Evolutionary conservation across 2,888 invertebrate species (phyloP).

Genomic region (Drosophila lutescens): DNA sequence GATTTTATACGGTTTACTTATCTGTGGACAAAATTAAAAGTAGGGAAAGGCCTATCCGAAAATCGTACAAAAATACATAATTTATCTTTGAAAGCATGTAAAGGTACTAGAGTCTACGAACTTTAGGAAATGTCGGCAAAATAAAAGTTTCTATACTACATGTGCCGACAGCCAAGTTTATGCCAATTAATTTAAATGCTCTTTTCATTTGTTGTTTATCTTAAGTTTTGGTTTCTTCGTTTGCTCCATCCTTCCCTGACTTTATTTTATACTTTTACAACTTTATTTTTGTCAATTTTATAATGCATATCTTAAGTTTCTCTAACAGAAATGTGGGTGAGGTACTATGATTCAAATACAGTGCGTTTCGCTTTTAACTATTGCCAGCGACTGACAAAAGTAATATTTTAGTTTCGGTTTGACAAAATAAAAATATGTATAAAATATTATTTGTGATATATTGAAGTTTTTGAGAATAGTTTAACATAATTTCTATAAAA

Average conservation of each 20-base stretch:
- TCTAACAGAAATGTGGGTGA: conserved; percentile 19
- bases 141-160: conserved; percentile 6
- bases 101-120: conserved; percentile 8
- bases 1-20: conserved; percentile 46
- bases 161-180: conserved; percentile 26
- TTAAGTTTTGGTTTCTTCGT: conserved; percentile 48
- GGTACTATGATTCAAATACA: conserved; percentile 41
- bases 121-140: background rate
- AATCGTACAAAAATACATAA: conserved; percentile 9
- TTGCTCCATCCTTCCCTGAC: conserved; percentile 15
- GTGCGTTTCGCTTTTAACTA: background rate
- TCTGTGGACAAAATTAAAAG: conserved; percentile 44
- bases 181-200: conserved; percentile 69
- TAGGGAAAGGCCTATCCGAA: conserved; percentile 13
- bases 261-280: conserved; percentile 43
- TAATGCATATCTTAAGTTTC: conserved; percentile 20
- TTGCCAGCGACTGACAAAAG: no score
- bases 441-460: no score
- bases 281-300: conserved; percentile 27
- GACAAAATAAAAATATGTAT: no score
- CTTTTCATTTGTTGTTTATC: conserved; percentile 56
- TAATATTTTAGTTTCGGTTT: no score
- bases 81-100: conserved; percentile 5
- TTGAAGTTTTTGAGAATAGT: no score
- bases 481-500: no score